Base-by-base conservation (phyloP, 2,113 vertebrate species). In the Procavia capensis region DNA sequence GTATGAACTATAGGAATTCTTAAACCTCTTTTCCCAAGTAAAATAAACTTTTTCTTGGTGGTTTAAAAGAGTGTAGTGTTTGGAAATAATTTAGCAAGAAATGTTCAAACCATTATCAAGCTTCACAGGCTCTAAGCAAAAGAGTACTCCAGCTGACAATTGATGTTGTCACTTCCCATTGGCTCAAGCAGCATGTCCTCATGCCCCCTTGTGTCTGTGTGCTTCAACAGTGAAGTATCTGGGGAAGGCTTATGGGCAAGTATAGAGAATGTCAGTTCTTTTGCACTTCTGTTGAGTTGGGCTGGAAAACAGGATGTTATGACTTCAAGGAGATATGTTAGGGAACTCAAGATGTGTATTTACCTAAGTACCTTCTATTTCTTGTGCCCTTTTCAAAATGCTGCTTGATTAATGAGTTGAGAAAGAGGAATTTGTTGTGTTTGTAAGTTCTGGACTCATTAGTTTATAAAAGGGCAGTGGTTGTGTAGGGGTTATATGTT, bases 321-420 rank as follows among this genome's bases (percentile, higher is more conserved):
- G 43, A 31, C 45, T 72, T 64, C 9, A 29, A 82, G 86, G 45
- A 61, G 61, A 16, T 82, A 41, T 39, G 17, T 31, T 36, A 6
- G 7, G 45, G 81, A 79, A 2, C 45, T 54, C 22, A 0, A 34
- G n/a, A 22, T 66, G 50, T 50, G 6, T 34, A n/a, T 66, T 84
- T 41, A 45, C 45, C 2, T 22, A 20, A 22, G 22, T 59, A 81
- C 20, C 16, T 39, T 41, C 11, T 74, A 8, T 64, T 94, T 85
- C 84, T 74, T 47, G 6, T 41, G 16, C 85, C 11, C 36, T 94
- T 94, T 63, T 64, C 72, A 82, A 96, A 94, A 66, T 50, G 68
- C 45, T 70, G 29, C 25, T 85, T 85, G 88, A 85, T 16, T 25
- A 80, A 47, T 83, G 86, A 94, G 39, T 70, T 66, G 27, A 88